Evolutionary conservation across 2,888 invertebrate genomes (phyloP).

Genomic region (Agrenia bidenticulata): DNA sequence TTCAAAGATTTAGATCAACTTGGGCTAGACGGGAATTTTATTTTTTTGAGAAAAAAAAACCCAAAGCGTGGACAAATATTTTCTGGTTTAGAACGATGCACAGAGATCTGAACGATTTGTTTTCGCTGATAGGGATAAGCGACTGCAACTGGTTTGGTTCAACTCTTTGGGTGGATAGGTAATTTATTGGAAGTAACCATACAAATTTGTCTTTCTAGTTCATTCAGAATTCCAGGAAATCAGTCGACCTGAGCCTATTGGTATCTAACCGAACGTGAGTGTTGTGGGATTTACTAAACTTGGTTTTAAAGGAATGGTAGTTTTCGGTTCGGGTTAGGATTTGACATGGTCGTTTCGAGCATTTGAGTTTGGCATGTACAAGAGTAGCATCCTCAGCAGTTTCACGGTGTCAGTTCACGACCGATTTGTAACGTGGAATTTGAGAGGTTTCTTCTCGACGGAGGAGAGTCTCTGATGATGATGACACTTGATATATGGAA

Average conservation of each 20-base stretch:
- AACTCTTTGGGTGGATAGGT: neutral
- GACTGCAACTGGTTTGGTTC: too few relatives aligned
- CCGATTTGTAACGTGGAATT: slow-evolving; percentile 4
- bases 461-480: too few relatives aligned
- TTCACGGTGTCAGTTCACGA: slow-evolving; percentile 2
- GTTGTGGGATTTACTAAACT: neutral
- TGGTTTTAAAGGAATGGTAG: too few relatives aligned
- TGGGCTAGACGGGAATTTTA: too few relatives aligned
- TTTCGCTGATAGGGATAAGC: too few relatives aligned
- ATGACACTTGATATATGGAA: too few relatives aligned
- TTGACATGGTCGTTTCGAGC: neutral
- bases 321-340: too few relatives aligned
- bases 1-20: too few relatives aligned
- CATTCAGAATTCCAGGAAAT: neutral
- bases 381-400: slow-evolving; percentile 5
- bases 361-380: neutral
- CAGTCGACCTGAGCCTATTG: neutral
- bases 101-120: too few relatives aligned
- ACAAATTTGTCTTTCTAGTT: slow-evolving; percentile 8
- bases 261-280: neutral
- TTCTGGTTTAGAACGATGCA: too few relatives aligned
- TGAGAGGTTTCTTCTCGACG: neutral
- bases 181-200: slow-evolving; percentile 10
- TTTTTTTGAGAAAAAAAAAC: too few relatives aligned
- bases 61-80: too few relatives aligned